Conservation (phyloP, 2,888 invertebrate genomes). For the Nezara viridula region DNA sequence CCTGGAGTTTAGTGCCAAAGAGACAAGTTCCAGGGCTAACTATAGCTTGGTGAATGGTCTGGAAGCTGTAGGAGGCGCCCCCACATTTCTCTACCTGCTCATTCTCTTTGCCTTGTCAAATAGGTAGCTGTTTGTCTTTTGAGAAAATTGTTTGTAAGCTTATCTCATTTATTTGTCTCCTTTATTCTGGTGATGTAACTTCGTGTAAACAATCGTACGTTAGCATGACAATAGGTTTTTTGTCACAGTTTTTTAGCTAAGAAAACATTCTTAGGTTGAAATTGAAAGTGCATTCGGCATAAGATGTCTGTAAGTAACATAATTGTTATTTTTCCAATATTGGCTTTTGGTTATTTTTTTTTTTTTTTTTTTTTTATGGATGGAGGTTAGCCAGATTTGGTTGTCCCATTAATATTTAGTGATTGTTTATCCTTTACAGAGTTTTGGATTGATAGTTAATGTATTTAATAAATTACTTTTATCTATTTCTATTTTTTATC, state of each 20-base stretch:
- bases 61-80: not conserved
- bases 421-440: not conserved
- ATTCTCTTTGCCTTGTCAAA: not conserved
- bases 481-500: too few species aligned
- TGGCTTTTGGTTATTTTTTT: not conserved
- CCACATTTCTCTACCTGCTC: not conserved
- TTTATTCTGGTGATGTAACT: slow-evolving; percentile 29
- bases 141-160: not conserved
- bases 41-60: slow-evolving; percentile 11
- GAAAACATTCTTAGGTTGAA: not conserved
- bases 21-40: slow-evolving; percentile 14
- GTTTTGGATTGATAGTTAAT: not conserved
- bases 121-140: not conserved
- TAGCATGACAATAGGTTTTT: not conserved
- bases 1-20: slow-evolving; percentile 29
- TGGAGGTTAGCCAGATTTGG: not conserved
- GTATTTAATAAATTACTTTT: not conserved
- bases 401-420: not conserved
- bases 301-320: slow-evolving; percentile 51
- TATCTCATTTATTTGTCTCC: slow-evolving; percentile 12
- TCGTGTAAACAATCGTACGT: not conserved
- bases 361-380: not conserved
- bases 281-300: not conserved
- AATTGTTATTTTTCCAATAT: not conserved
- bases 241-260: not conserved